phyloP scores from a whole-genome alignment of 2,113 vertebrate species.

The Gallinago paraguaiae region DNA sequence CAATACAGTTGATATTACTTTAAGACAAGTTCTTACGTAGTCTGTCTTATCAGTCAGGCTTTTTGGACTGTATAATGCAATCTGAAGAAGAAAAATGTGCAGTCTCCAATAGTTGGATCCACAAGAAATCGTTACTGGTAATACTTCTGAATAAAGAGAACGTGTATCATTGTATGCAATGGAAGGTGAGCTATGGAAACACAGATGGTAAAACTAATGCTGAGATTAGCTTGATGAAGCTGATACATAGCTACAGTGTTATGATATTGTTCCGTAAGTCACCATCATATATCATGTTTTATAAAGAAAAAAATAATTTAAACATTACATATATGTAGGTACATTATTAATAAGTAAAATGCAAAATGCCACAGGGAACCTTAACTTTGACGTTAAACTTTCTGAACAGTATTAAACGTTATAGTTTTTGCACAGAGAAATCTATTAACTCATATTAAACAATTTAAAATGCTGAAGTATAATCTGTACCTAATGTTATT shows the following conservation, averaged over 20 bases:
- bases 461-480: not conserved
- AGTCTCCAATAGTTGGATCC: not conserved
- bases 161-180: accelerated
- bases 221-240: not conserved
- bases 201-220: not conserved
- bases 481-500: not conserved
- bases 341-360: not conserved
- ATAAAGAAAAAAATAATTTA: not conserved
- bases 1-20: not conserved
- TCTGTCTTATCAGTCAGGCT: not conserved
- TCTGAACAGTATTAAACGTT: not conserved
- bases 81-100: not conserved
- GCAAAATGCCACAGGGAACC: not conserved
- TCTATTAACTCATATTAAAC: not conserved
- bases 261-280: not conserved
- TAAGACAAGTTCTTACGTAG: not conserved
- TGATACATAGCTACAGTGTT: not conserved
- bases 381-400: not conserved
- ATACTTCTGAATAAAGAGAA: not conserved
- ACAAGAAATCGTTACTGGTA: not conserved
- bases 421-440: not conserved
- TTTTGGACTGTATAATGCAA: not conserved
- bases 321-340: not conserved
- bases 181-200: not conserved
- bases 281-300: not conserved